Evolutionary conservation across 2,888 invertebrate genomes (phyloP).

Genomic region (Alitta virens): DNA sequence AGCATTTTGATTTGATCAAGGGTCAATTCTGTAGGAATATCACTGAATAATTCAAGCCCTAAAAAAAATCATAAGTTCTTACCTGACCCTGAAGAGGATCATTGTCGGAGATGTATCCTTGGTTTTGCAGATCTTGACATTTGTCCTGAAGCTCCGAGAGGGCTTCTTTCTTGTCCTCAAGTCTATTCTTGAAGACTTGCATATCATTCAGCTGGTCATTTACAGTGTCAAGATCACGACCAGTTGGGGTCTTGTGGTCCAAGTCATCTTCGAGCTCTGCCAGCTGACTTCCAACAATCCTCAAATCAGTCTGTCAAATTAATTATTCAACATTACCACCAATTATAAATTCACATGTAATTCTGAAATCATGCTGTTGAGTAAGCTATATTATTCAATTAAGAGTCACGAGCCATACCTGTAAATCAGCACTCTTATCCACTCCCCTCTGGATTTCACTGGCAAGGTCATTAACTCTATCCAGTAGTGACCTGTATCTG

Average conservation of each 20-base stretch:
- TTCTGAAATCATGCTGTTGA: too few species aligned
- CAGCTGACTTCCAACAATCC: constrained; percentile 5
- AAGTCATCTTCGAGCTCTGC: constrained; percentile 76
- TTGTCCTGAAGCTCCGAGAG: constrained; percentile 53
- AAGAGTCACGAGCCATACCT: too few species aligned
- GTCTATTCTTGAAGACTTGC: constrained; percentile 5
- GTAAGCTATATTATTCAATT: too few species aligned
- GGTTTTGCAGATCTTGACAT: constrained; percentile 77
- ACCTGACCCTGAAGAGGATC: constrained; percentile 67
- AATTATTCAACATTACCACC: too few species aligned
- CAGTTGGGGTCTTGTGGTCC: constrained; percentile 81
- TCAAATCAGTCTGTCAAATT: constrained; percentile 9
- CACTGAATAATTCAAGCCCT: too few species aligned
- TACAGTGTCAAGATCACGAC: constrained; percentile 82
- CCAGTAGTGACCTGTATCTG: constrained; percentile 68
- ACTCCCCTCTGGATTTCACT: constrained; percentile 56
- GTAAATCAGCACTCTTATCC: constrained; percentile 65
- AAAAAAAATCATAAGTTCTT: too few species aligned
- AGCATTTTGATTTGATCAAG: too few species aligned
- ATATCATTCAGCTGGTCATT: constrained; percentile 81
- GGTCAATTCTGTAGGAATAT: too few species aligned
- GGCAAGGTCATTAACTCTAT: constrained; percentile 36
- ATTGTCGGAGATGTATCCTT: constrained; percentile 81
- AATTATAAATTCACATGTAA: too few species aligned
- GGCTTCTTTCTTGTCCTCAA: constrained; percentile 42